A percentile compares a stretch with the other conserved stretches of the same genome.
Evolutionary conservation across 2,797 vertebrate genomes (phyloP).

Genomic region (Sebastes vulpes): DNA sequence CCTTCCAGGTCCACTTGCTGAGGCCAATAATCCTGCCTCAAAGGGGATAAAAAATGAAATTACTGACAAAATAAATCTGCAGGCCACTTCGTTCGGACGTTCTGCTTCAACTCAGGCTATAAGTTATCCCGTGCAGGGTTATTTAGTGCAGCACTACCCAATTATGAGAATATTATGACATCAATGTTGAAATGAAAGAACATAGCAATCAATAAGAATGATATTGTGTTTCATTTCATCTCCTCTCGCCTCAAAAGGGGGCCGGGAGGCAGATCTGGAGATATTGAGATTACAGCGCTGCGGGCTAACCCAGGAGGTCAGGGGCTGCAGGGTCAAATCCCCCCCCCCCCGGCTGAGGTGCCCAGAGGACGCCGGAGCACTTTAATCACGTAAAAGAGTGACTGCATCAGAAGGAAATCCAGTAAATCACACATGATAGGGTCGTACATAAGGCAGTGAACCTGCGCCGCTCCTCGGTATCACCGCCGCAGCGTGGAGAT

Average conservation of each 20-base stretch:
- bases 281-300: conserved; percentile 2
- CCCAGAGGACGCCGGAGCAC: background rate
- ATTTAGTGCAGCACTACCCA: conserved; percentile 9
- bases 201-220: conserved; percentile 28
- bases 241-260: background rate
- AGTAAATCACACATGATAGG: conserved; percentile 25
- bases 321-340: conserved; percentile 19
- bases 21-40: background rate
- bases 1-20: background rate
- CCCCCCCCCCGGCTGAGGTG: background rate
- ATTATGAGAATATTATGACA: conserved; percentile 34
- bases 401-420: background rate
- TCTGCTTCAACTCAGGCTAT: conserved; percentile 12
- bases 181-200: conserved; percentile 9
- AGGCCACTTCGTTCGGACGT: conserved; percentile 16
- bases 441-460: conserved; percentile 7
- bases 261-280: background rate
- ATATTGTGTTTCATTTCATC: conserved; percentile 6
- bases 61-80: conserved; percentile 9
- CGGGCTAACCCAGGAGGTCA: conserved; percentile 14
- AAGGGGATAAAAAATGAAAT: background rate
- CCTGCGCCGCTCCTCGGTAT: background rate
- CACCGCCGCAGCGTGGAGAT: background rate
- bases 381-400: conserved; percentile 23
- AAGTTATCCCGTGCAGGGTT: conserved; percentile 26